phyloP scores from a whole-genome alignment of 2,888 invertebrate species.

The Seira sanloemensis region DNA sequence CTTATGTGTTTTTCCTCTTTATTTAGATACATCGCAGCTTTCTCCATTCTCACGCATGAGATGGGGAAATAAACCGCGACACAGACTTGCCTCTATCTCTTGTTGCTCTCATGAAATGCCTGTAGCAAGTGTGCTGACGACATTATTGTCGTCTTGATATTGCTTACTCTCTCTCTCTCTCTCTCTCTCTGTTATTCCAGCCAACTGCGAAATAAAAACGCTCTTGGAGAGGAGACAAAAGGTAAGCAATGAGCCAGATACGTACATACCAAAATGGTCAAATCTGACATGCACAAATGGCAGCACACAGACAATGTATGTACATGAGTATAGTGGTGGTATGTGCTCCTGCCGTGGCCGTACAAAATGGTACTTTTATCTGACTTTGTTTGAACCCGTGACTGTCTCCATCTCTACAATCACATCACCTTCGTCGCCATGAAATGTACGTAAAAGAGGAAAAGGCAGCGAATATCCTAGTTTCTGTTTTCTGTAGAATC shows the following conservation, averaged over 20 bases:
- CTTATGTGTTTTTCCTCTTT: constrained; percentile 61
- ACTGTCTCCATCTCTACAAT: neutral
- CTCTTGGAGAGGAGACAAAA: neutral
- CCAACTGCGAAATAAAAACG: too few relatives aligned
- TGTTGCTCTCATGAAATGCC: neutral
- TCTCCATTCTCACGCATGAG: constrained; percentile 21
- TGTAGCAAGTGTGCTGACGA: neutral
- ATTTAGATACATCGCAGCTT: constrained; percentile 63
- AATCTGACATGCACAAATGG: neutral
- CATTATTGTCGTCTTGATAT: neutral
- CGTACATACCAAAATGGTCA: too few relatives aligned
- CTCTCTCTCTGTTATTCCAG: neutral
- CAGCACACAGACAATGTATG: too few relatives aligned
- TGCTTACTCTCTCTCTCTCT: neutral
- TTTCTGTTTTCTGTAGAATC: neutral
- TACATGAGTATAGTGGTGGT: neutral
- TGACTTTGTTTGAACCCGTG: neutral
- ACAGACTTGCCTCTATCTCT: neutral
- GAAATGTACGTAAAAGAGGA: neutral
- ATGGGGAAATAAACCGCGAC: neutral
- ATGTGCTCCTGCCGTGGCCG: neutral
- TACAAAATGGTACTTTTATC: neutral
- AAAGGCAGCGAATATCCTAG: neutral
- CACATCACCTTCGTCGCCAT: neutral
- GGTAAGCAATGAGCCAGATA: neutral